Base-by-base conservation (phyloP, 2,888 invertebrate species). In the Gortyna flavago region DNA sequence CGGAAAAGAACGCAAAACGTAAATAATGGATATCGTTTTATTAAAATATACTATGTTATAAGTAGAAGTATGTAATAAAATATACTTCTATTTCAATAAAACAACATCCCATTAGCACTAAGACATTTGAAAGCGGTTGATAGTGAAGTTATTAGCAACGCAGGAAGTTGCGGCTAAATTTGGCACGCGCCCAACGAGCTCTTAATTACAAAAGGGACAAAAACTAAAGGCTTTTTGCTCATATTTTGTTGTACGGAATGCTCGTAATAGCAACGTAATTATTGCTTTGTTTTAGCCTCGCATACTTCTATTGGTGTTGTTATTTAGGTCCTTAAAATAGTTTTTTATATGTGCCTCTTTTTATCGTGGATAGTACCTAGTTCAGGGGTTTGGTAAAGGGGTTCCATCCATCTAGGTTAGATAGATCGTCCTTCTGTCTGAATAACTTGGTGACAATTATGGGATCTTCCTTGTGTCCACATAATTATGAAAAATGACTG, bases 121-220 rank as follows among this genome's bases (percentile, higher is more conserved):
- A 86, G 87, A 78, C 70, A 80, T 86, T 78, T 74, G 72, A 84
- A 86, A 85, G 71, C 65, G 79, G 84, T 86, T 84, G 76, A 88
- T 89, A 86, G 89, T 89, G 75, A 90, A 91, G 89, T 89, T 90
- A 86, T 88, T 88, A 88, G 88, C 87, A 73, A 78, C 86, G 76
- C 83, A 75, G 77, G 84, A 89, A 89, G 85, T 90, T 89, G 88
- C 74, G 84, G 81, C 81, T 73, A 82, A 85, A 87, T 89, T 91
- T 92, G 92, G 92, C 90, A 64, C 75, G 25, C n/a, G 64, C 85
- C 92, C 92, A 92, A 85, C 68, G 61, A 79, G 69, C 80, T 84
- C 84, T 88, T 86, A 87, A 89, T 85, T 88, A 85, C 80, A 73
- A 74, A 85, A 79, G 73, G 84, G 77, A 86, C 83, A 90, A 89